phyloP scores from a whole-genome alignment of 1,140 invertebrate species.

The Ips typographus region DNA sequence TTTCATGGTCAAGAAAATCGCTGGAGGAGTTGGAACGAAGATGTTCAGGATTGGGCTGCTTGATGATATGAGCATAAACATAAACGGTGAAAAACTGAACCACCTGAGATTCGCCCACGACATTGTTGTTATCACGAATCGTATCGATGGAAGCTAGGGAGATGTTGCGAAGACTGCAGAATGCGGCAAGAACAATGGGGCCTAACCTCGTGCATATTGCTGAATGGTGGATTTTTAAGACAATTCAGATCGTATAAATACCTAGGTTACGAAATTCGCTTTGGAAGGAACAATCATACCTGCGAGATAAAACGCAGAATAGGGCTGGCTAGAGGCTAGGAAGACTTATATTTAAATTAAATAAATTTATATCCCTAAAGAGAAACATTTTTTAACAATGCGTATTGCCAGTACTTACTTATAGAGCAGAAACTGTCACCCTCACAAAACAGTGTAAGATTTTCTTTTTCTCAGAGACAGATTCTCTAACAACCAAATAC shows the following conservation, averaged over 20 bases:
- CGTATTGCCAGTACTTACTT: too few species aligned
- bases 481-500: constrained; percentile 8
- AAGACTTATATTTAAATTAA: too few species aligned
- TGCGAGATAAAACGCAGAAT: too few species aligned
- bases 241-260: constrained; percentile 6
- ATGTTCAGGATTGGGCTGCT: not conserved
- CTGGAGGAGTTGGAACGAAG: too few species aligned
- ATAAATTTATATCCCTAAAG: too few species aligned
- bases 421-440: too few species aligned
- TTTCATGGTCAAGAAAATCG: too few species aligned
- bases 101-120: too few species aligned
- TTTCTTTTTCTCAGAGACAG: constrained; percentile 10
- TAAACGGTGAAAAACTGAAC: constrained; percentile 12
- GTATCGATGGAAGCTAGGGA: constrained; percentile 9
- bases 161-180: constrained; percentile 8
- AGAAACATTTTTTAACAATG: too few species aligned
- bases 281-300: not conserved
- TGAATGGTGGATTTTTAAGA: constrained; percentile 7
- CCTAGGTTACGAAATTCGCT: not conserved
- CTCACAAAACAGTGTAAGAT: constrained; percentile 6
- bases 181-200: constrained; percentile 5
- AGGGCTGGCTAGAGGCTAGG: too few species aligned
- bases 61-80: constrained; percentile 2
- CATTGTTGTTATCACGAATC: constrained; percentile 4
- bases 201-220: constrained; percentile 1